Percentiles rank a stretch among this genome's conserved stretches.
Evolutionary conservation across 1,140 invertebrate genomes (phyloP).

Genomic region (Drosophila takahashii): DNA sequence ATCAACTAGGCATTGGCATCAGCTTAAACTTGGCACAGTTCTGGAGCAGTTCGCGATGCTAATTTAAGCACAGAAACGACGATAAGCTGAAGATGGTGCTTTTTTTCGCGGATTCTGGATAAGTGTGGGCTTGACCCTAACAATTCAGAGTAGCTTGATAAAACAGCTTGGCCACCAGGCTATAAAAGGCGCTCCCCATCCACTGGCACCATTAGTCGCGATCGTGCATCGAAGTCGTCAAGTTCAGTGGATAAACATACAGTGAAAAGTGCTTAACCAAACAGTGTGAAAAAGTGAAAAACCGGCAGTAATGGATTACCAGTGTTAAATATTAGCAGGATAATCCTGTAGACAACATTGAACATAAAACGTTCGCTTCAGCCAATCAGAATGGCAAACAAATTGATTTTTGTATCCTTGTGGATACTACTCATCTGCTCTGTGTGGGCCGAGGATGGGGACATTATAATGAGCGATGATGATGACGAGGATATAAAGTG

Average conservation of each 20-base stretch:
- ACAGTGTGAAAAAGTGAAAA: slow-evolving; percentile 17
- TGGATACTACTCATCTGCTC: slow-evolving; percentile 40
- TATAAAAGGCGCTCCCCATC: slow-evolving; percentile 58
- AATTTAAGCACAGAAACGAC: slow-evolving; percentile 18
- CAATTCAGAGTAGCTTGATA: slow-evolving; percentile 38
- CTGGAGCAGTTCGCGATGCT: slow-evolving; percentile 25
- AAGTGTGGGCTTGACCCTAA: slow-evolving; percentile 30
- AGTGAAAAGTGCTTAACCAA: slow-evolving; percentile 18
- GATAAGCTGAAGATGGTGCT: slow-evolving; percentile 58
- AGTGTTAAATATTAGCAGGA: slow-evolving; percentile 30
- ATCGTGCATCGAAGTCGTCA: slow-evolving; percentile 29
- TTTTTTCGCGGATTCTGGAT: slow-evolving; percentile 38
- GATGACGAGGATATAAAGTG: slow-evolving; percentile 65
- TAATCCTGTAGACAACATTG: not conserved
- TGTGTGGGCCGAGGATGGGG: slow-evolving; percentile 53
- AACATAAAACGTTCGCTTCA: not conserved
- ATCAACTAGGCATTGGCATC: slow-evolving; percentile 23
- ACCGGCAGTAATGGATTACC: slow-evolving; percentile 46
- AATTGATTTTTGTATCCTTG: slow-evolving; percentile 33
- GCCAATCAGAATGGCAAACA: slow-evolving; percentile 47
- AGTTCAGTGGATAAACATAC: slow-evolving; percentile 16
- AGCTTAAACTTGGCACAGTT: slow-evolving; percentile 66
- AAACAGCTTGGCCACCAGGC: slow-evolving; percentile 11
- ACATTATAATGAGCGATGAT: slow-evolving; percentile 61
- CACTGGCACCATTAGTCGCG: slow-evolving; percentile 46